A percentile compares a stretch with the other conserved stretches of the same genome.
phyloP scores from a whole-genome alignment of 2,888 invertebrate genomes.

The Unio pictorum region DNA sequence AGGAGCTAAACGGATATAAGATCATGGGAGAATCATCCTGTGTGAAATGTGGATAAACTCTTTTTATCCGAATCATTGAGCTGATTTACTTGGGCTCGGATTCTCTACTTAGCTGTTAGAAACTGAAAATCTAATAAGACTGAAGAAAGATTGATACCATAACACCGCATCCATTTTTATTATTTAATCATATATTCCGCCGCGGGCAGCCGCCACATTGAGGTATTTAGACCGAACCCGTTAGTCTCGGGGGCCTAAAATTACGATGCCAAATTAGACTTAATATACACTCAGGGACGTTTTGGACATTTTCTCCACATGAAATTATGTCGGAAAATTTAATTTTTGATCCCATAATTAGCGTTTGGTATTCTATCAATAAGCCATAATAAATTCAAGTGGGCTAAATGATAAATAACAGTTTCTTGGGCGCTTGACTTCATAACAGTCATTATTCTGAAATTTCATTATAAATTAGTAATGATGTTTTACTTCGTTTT shows the following conservation, averaged over 20 bases:
- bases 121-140: constrained; percentile 31
- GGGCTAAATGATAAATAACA: constrained; percentile 38
- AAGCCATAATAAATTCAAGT: constrained; percentile 41
- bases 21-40: too few relatives aligned
- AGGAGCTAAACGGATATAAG: too few relatives aligned
- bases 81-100: too few relatives aligned
- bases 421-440: constrained; percentile 30
- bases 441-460: constrained; percentile 29
- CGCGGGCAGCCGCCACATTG: constrained; percentile 19
- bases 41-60: too few relatives aligned
- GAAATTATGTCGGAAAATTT: constrained; percentile 38
- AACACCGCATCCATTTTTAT: constrained; percentile 30
- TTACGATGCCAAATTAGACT: constrained; percentile 37
- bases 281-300: constrained; percentile 40
- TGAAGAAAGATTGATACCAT: constrained; percentile 34
- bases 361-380: constrained; percentile 41
- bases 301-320: constrained; percentile 41
- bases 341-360: constrained; percentile 40
- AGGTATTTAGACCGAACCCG: constrained; percentile 20
- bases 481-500: too few relatives aligned
- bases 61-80: too few relatives aligned
- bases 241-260: constrained; percentile 19
- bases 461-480: constrained; percentile 7
- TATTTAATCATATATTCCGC: constrained; percentile 40
- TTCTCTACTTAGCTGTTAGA: constrained; percentile 11